A percentile compares a stretch with the other conserved stretches of the same genome.
These are phyloP conservation scores for Cremastobaeus sp. DNA, from an alignment of 2,888 invertebrate species.

Conservation along the genomic window DNA sequence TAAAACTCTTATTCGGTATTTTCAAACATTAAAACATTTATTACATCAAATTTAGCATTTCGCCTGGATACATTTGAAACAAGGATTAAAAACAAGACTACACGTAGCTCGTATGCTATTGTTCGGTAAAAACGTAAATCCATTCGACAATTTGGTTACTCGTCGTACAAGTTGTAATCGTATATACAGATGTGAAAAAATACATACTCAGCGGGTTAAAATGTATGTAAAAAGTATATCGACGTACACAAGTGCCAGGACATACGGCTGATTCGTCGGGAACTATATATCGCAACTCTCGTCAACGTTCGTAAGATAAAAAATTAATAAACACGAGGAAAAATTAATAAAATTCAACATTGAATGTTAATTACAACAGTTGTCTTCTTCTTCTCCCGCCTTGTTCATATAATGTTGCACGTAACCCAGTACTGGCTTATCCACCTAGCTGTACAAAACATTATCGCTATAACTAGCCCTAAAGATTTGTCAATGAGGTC, in stretches of 20 bases:
- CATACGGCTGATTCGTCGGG: slow-evolving; percentile 30
- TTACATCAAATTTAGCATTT: slow-evolving; percentile 34
- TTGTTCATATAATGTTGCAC: slow-evolving; percentile 77
- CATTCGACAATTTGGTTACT: slow-evolving; percentile 7
- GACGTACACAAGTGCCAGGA: slow-evolving; percentile 20
- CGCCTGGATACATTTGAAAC: slow-evolving; percentile 15
- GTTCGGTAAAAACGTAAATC: not conserved
- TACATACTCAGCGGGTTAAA: slow-evolving; percentile 34
- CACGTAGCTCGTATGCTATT: not conserved
- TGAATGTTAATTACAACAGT: slow-evolving; percentile 76
- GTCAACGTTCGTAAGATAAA: slow-evolving; percentile 33
- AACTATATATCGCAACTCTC: slow-evolving; percentile 33
- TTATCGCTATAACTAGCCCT: slow-evolving; percentile 74
- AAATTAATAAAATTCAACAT: slow-evolving; percentile 69
- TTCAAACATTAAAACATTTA: slow-evolving; percentile 48
- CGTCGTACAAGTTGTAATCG: slow-evolving; percentile 7
- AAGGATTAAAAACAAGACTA: slow-evolving; percentile 9
- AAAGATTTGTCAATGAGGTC: slow-evolving; percentile 76
- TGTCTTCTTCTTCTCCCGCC: slow-evolving; percentile 62
- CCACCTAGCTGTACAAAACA: slow-evolving; percentile 78
- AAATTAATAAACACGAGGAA: slow-evolving; percentile 55
- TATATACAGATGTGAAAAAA: slow-evolving; percentile 36
- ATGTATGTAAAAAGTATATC: slow-evolving; percentile 59
- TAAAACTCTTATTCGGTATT: too few species aligned
- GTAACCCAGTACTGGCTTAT: slow-evolving; percentile 78